Conservation (phyloP, 2,113 vertebrate species). For the Crypturellus undulatus region DNA sequence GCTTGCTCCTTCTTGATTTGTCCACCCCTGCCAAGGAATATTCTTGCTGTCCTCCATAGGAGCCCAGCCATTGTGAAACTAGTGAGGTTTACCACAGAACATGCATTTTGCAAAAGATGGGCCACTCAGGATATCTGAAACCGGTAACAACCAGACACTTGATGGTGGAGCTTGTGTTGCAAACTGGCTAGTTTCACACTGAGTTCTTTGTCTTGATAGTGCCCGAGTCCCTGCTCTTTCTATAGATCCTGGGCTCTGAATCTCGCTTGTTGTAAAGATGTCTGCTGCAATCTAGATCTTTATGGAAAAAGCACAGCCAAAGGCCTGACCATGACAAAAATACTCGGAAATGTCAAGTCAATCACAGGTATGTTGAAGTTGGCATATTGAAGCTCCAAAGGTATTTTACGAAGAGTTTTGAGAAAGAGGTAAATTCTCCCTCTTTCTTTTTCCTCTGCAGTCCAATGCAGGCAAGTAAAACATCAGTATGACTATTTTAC, state of each 20-base stretch:
- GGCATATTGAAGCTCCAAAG: neutral
- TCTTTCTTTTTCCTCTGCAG: neutral
- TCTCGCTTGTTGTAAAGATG: neutral
- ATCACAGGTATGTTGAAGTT: neutral
- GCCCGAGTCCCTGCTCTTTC: neutral
- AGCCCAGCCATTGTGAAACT: neutral
- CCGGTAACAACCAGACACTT: neutral
- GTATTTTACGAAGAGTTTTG: neutral
- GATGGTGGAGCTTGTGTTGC: neutral
- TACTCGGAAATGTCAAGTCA: neutral
- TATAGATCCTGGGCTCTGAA: fast-evolving
- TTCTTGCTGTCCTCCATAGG: neutral
- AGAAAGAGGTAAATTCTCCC: neutral
- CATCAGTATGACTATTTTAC: neutral
- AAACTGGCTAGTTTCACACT: neutral
- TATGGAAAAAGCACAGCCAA: neutral
- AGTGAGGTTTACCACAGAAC: neutral
- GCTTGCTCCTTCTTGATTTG: neutral
- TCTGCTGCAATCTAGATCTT: neutral
- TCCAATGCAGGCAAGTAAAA: neutral
- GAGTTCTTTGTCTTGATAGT: neutral
- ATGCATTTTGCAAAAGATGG: neutral
- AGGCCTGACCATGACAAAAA: neutral
- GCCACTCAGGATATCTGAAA: neutral
- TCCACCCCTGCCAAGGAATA: neutral